phyloP scores from a whole-genome alignment of 2,888 invertebrate genomes.

The Drosophila melanocephala region DNA sequence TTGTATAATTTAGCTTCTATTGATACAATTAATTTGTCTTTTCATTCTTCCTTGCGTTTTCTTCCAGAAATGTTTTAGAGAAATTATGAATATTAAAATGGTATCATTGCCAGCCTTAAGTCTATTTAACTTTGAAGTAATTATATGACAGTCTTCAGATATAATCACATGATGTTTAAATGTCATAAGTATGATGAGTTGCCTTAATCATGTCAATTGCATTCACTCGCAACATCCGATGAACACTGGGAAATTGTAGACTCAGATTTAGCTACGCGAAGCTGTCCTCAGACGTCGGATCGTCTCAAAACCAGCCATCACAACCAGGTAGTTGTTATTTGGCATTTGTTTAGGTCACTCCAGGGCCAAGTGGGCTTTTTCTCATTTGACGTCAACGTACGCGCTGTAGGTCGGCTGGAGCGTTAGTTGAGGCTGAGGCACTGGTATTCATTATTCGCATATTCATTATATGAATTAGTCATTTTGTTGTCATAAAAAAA shows the following conservation, averaged over 20 bases:
- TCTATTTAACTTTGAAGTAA: background rate
- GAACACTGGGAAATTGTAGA: background rate
- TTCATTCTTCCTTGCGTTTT: background rate
- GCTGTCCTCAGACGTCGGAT: slow-evolving; percentile 11
- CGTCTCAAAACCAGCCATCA: background rate
- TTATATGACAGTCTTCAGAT: background rate
- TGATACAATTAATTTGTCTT: background rate
- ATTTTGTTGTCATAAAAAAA: slow-evolving; percentile 43
- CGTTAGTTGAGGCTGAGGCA: slow-evolving; percentile 13
- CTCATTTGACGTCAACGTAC: slow-evolving; percentile 59
- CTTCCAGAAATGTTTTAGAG: background rate
- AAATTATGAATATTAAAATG: background rate
- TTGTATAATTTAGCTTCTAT: background rate
- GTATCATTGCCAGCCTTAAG: background rate
- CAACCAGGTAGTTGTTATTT: slow-evolving; percentile 25
- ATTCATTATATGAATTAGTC: slow-evolving; percentile 46
- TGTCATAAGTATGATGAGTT: background rate
- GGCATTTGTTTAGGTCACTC: slow-evolving; percentile 10
- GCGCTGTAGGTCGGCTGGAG: slow-evolving; percentile 63
- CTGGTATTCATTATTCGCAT: slow-evolving; percentile 20
- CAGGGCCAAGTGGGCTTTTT: slow-evolving; percentile 44
- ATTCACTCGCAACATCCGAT: background rate
- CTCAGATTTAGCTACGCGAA: background rate
- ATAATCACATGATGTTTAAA: background rate
- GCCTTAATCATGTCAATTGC: background rate